A percentile compares a stretch with the other conserved stretches of the same genome.
phyloP scores from a whole-genome alignment of 1,140 invertebrate genomes.

The Sarcophaga peregrina region DNA sequence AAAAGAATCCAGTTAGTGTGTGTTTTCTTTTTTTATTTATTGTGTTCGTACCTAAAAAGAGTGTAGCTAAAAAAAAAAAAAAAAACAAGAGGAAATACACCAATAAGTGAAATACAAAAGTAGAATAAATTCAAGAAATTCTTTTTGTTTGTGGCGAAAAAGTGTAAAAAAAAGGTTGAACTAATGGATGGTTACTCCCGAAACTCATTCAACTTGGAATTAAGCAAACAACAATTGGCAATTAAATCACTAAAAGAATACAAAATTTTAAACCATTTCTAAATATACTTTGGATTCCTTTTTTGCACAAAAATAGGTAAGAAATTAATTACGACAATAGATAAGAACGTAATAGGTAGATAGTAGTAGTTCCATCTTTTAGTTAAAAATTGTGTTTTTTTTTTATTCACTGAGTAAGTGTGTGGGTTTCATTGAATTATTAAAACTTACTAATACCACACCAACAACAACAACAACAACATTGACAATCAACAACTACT shows the following conservation, averaged over 20 bases:
- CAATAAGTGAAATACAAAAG: not conserved
- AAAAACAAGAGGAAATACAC: not conserved
- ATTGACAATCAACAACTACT: slow-evolving; percentile 1
- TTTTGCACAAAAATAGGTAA: slow-evolving; percentile 12
- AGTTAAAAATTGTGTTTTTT: not conserved
- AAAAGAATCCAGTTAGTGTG: slow-evolving; percentile 3
- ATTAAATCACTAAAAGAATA: not conserved
- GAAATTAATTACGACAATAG: not conserved
- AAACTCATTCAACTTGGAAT: not conserved
- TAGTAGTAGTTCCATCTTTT: not conserved
- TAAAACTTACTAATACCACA: not conserved
- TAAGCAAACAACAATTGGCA: not conserved
- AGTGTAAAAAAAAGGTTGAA: not conserved
- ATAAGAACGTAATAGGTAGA: not conserved
- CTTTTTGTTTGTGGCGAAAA: not conserved
- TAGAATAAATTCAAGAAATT: not conserved
- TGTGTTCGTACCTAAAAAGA: no score
- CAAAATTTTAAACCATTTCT: slow-evolving; percentile 6
- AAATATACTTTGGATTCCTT: not conserved
- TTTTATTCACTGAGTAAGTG: not conserved
- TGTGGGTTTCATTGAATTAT: not conserved
- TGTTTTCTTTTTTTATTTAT: not conserved
- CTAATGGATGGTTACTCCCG: not conserved
- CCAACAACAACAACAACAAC: not conserved
- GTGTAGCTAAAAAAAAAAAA: not conserved